Percentiles rank a stretch among this genome's conserved stretches.
phyloP scores from a whole-genome alignment of 2,797 vertebrate species.

The Schizopygopsis pylzovi region DNA sequence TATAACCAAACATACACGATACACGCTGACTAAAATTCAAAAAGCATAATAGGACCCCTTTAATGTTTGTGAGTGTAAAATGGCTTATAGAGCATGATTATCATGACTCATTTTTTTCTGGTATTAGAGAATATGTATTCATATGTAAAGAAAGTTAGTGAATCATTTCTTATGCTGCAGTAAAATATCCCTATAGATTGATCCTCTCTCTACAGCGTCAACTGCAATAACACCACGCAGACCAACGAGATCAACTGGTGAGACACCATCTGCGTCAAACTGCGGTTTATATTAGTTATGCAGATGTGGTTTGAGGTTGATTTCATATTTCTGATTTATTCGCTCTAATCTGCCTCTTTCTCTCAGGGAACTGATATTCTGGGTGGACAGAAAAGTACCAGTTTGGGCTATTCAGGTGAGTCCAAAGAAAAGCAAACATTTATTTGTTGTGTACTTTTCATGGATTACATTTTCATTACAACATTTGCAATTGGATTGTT shows the following conservation, averaged over 20 bases:
- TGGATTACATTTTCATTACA: background rate
- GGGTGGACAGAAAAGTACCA: slow-evolving; percentile 90
- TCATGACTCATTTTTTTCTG: background rate
- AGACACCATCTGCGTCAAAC: slow-evolving; percentile 57
- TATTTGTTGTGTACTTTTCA: background rate
- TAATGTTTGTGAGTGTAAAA: background rate
- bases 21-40: too few relatives aligned
- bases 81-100: background rate
- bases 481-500: background rate
- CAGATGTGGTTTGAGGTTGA: background rate
- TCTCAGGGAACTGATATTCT: slow-evolving; percentile 91
- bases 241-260: slow-evolving; percentile 90
- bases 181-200: slow-evolving; percentile 14
- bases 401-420: slow-evolving; percentile 96
- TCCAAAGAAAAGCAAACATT: background rate
- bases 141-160: slow-evolving; percentile 1
- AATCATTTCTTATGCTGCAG: background rate
- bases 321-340: background rate
- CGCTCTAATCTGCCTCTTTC: slow-evolving; percentile 28
- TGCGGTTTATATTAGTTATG: background rate
- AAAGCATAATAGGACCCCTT: too few relatives aligned
- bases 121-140: background rate
- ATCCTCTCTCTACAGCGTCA: slow-evolving; percentile 75
- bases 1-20: too few relatives aligned
- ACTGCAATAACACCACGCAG: slow-evolving; percentile 85